These are phyloP conservation scores for Gila robusta DNA, from an alignment of 2,797 vertebrate genomes.

Conservation along the genomic window DNA sequence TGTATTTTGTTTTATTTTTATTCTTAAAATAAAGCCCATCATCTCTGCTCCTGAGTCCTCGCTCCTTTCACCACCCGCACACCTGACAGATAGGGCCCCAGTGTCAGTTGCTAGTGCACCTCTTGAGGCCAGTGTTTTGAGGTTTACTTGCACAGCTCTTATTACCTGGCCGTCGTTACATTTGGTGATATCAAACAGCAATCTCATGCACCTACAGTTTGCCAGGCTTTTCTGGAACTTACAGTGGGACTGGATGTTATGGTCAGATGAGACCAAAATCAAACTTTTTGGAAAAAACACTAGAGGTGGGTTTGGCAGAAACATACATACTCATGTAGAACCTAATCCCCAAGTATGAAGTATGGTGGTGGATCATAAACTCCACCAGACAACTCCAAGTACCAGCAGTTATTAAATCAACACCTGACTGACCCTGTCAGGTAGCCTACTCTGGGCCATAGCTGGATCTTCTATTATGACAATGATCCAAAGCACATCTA, in stretches of 20 bases:
- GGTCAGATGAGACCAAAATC: background rate
- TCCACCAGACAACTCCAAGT: no score
- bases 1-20: no score
- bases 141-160: no score
- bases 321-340: background rate
- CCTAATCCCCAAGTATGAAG: background rate
- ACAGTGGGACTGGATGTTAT: background rate
- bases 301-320: background rate
- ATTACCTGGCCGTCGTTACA: background rate
- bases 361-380: background rate
- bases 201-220: background rate
- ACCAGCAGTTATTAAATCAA: background rate
- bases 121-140: no score
- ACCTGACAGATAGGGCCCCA: no score
- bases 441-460: background rate
- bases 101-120: no score
- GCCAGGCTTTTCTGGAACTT: background rate
- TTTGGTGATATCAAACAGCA: background rate
- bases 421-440: background rate
- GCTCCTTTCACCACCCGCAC: no score
- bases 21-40: no score
- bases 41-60: no score
- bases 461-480: no score
- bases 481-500: no score
- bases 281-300: background rate